phyloP scores from a whole-genome alignment of 1,140 invertebrate species.

The Hyposmocoma kahamanoa region DNA sequence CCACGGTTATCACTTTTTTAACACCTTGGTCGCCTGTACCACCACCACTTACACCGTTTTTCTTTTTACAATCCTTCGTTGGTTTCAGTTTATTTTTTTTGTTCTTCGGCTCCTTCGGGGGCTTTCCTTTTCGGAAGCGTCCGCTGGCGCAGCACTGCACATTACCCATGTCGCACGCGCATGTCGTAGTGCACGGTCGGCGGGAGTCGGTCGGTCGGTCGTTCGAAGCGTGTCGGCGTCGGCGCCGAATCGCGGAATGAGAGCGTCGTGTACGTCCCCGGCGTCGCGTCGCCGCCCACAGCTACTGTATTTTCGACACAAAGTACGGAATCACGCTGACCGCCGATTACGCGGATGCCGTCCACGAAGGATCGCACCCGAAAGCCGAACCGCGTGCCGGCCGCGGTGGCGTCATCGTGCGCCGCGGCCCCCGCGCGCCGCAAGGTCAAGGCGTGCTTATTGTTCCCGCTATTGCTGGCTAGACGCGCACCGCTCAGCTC shows the following conservation, averaged over 20 bases:
- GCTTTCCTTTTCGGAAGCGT: conserved; percentile 50
- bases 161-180: conserved; percentile 67
- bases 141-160: conserved; percentile 71
- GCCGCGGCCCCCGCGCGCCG: conserved; percentile 49
- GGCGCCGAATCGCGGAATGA: conserved; percentile 67
- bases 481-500: conserved; percentile 30
- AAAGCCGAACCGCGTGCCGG: conserved; percentile 63
- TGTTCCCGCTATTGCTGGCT: conserved; percentile 45
- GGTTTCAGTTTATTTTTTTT: conserved; percentile 49
- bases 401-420: conserved; percentile 61
- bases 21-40: conserved; percentile 37
- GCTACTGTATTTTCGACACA: conserved; percentile 60
- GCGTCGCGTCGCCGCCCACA: conserved; percentile 51
- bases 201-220: conserved; percentile 63
- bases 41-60: conserved; percentile 24
- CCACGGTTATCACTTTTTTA: conserved; percentile 40
- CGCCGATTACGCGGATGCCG: conserved; percentile 67
- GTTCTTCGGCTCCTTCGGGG: conserved; percentile 45
- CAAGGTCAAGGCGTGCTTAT: conserved; percentile 68
- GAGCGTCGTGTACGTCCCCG: conserved; percentile 35
- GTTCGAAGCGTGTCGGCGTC: conserved; percentile 68
- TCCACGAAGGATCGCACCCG: conserved; percentile 68
- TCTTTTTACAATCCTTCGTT: conserved; percentile 38
- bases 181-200: conserved; percentile 59
- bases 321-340: conserved; percentile 54